Percentiles rank a stretch among this genome's conserved stretches.
Conservation (phyloP, 1,140 invertebrate genomes). For the Conus ventricosus region DNA sequence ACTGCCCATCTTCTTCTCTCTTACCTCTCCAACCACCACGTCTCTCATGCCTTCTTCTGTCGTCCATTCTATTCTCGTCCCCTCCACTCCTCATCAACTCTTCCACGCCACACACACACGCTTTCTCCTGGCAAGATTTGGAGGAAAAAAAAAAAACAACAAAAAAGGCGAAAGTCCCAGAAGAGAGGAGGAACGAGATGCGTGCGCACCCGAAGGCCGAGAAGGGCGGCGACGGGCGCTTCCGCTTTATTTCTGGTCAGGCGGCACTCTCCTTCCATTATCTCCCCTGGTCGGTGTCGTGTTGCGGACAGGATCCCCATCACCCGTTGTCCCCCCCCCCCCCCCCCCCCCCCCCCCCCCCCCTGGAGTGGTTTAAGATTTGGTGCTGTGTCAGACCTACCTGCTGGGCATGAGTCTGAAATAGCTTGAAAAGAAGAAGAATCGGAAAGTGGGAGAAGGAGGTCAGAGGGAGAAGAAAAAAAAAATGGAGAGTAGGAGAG, state of each 20-base stretch:
- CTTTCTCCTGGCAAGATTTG: no score
- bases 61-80: no score
- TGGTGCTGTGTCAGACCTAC: not conserved
- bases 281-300: not conserved
- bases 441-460: not conserved
- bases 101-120: no score
- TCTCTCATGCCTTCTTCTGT: no score
- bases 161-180: not conserved
- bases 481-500: not conserved
- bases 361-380: not conserved
- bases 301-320: not conserved
- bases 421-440: no score
- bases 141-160: no score
- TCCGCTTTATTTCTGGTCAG: not conserved
- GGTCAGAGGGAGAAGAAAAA: no score
- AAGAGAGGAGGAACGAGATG: not conserved
- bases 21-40: no score
- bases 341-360: not conserved
- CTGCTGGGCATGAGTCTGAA: not conserved
- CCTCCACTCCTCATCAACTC: no score
- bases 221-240: not conserved
- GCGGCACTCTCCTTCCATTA: not conserved
- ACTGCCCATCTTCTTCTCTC: no score
- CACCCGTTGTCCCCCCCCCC: not conserved
- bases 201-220: not conserved